Evolutionary conservation across 2,888 invertebrate species (phyloP).

Genomic region (Petrophora chlorosata): DNA sequence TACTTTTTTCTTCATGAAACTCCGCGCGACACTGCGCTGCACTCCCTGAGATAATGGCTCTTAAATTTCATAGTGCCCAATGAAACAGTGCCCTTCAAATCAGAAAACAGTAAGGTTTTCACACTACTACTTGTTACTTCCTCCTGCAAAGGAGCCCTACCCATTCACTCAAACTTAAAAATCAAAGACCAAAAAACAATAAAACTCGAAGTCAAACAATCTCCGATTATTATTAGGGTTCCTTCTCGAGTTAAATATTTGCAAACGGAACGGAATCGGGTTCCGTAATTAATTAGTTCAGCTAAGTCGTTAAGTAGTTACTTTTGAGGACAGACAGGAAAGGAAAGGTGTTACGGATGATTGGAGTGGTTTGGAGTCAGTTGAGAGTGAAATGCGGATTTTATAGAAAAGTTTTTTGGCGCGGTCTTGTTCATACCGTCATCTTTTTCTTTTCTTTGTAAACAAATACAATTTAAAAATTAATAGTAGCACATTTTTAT

Average conservation of each 20-base stretch:
- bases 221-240: conserved; percentile 35
- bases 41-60: too few relatives aligned
- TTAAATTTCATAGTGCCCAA: too few relatives aligned
- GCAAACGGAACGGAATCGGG: conserved; percentile 29
- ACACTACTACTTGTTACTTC: too few relatives aligned
- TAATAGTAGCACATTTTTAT: too few relatives aligned
- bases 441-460: too few relatives aligned
- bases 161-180: conserved; percentile 15
- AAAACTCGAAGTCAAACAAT: conserved; percentile 23
- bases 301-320: conserved; percentile 39
- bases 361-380: conserved; percentile 3
- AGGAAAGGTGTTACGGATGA: conserved; percentile 2
- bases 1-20: too few relatives aligned
- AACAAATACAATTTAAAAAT: too few relatives aligned
- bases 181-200: conserved; percentile 24
- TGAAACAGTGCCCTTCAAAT: too few relatives aligned
- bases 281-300: conserved; percentile 39
- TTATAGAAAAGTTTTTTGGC: too few relatives aligned
- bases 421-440: too few relatives aligned
- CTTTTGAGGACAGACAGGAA: conserved; percentile 26
- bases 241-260: conserved; percentile 32
- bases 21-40: too few relatives aligned
- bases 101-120: too few relatives aligned
- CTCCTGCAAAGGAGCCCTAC: not conserved
- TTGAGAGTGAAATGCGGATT: conserved; percentile 6